Percentiles rank a stretch among this genome's conserved stretches.
Evolutionary conservation across 2,797 vertebrate species (phyloP).

Genomic region (Myoxocephalus aenaeus): DNA sequence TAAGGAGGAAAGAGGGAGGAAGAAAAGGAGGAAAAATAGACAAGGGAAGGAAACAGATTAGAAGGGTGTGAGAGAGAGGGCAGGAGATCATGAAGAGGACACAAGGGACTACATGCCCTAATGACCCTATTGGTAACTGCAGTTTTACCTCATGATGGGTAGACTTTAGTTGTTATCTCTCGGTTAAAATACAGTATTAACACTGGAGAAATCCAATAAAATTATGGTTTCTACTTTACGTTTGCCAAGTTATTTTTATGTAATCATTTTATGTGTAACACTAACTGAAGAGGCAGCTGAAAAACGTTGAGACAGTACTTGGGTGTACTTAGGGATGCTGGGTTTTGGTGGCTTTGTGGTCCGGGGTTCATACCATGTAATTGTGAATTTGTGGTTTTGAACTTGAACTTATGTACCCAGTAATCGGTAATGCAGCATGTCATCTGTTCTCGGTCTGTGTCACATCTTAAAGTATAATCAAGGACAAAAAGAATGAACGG

Average conservation of each 20-base stretch:
- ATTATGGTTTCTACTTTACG: neutral
- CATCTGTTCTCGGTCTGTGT: conserved; percentile 9
- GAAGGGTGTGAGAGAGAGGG: conserved; percentile 23
- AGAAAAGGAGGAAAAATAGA: neutral
- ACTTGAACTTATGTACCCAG: neutral
- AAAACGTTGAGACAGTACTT: neutral
- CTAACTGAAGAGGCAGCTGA: conserved; percentile 12
- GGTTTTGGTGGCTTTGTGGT: conserved; percentile 11
- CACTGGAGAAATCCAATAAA: neutral
- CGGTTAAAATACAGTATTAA: neutral
- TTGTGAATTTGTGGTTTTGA: conserved; percentile 46
- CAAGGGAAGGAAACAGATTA: conserved; percentile 35
- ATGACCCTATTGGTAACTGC: conserved; percentile 8
- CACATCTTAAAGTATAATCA: neutral
- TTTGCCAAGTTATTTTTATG: neutral
- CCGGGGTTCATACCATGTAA: conserved; percentile 20
- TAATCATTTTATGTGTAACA: neutral
- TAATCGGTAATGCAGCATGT: conserved; percentile 5
- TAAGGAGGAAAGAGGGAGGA: neutral
- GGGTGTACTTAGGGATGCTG: neutral
- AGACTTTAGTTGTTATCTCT: neutral
- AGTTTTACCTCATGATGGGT: neutral
- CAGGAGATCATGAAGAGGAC: conserved; percentile 27
- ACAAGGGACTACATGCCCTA: conserved; percentile 25
- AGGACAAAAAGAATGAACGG: neutral